phyloP scores from a whole-genome alignment of 1,140 invertebrate genomes.

The Brachionus plicatilis region DNA sequence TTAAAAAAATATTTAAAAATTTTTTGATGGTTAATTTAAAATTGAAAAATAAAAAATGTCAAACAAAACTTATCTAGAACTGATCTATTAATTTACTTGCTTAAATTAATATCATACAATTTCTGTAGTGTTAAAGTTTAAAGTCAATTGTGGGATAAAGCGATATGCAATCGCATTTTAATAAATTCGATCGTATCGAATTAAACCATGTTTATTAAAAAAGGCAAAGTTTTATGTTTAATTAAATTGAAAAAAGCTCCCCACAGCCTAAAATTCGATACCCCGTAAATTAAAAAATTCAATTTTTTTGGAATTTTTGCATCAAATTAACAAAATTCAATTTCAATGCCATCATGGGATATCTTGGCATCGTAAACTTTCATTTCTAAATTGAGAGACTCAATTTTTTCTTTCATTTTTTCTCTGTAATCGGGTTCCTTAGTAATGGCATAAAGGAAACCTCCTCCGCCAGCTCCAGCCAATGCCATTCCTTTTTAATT shows the following conservation, averaged over 20 bases:
- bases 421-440: constrained; percentile 45
- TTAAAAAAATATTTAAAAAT: too few species aligned
- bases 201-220: not conserved
- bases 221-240: not conserved
- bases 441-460: constrained; percentile 55
- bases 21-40: not conserved
- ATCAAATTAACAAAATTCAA: constrained; percentile 14
- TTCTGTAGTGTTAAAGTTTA: not conserved
- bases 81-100: too few species aligned
- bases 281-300: not conserved
- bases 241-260: not conserved
- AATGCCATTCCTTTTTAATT: constrained; percentile 42
- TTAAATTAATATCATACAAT: too few species aligned
- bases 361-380: constrained; percentile 37
- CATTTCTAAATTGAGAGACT: not conserved
- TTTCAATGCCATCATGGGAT: constrained; percentile 7
- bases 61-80: not conserved
- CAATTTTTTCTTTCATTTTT: constrained; percentile 43
- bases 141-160: not conserved
- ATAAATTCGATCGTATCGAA: not conserved
- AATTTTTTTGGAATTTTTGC: not conserved
- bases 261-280: not conserved
- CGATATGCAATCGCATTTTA: not conserved
- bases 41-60: not conserved
- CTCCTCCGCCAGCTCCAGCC: constrained; percentile 58